Evolutionary conservation across 2,113 vertebrate genomes (phyloP).

Genomic region (Lophura nycthemera): DNA sequence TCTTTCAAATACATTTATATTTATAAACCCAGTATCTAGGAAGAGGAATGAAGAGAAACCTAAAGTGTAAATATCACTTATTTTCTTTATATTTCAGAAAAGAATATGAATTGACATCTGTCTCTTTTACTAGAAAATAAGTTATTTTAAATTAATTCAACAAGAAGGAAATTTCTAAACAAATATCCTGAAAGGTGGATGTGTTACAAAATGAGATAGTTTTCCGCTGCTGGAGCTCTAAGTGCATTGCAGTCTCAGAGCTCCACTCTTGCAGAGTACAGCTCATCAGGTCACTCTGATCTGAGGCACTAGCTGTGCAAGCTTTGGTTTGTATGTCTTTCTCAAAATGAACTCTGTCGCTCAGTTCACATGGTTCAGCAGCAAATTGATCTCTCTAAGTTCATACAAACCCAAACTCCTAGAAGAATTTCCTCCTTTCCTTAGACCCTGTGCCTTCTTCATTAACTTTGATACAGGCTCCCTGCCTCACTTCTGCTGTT

Average conservation of each 20-base stretch:
- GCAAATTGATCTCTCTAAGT: slow-evolving; percentile 35
- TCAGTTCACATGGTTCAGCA: slow-evolving; percentile 49
- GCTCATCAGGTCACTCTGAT: slow-evolving; percentile 19
- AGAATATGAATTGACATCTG: background rate
- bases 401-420: slow-evolving; percentile 35
- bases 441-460: slow-evolving; percentile 34
- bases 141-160: background rate
- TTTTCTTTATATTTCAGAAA: background rate
- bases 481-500: slow-evolving; percentile 56
- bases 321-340: background rate
- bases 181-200: background rate
- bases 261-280: background rate
- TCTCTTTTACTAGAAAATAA: background rate
- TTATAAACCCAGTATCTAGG: background rate
- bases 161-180: background rate
- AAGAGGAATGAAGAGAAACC: background rate
- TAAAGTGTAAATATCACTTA: background rate
- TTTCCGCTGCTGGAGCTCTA: background rate
- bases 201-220: background rate
- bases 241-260: background rate
- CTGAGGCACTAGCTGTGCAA: slow-evolving; percentile 23
- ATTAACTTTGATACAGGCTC: slow-evolving; percentile 43
- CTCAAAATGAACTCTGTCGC: background rate
- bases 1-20: background rate
- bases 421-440: slow-evolving; percentile 40